Base-by-base conservation (phyloP, 2,113 vertebrate species). In the Pitta sordida region DNA sequence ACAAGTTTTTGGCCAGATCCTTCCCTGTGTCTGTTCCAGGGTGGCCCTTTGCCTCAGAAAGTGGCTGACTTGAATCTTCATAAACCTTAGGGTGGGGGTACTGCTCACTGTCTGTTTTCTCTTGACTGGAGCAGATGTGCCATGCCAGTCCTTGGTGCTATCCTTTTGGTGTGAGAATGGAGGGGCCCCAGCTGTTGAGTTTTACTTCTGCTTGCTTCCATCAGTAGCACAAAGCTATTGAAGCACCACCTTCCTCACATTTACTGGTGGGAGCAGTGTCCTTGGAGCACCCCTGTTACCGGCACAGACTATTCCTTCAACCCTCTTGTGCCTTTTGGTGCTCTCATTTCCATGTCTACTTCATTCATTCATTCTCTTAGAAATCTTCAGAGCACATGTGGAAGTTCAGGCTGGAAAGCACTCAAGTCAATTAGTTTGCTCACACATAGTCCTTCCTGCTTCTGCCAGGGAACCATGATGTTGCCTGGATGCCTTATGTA, bases 281-380 rank as follows among this genome's bases (percentile, higher is more conserved):
- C 43, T 48, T 29, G 21, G 20, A 82, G 14, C 0, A 0, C 75
- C 12, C 26, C 13, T 69, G 43, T 51, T 70, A 32, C 0, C 51
- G 58, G 22, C 29, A 30, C 46, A 63, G 51, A 23, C 13, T 10
- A 3, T 70, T 62, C 48, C 21, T 78, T n/a, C 48, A 68, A 34
- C 27, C 23, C 12, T 56, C 7, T 30, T 18, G 10, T 29, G 20
- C 16, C 39, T 87, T 85, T 67, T 76, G 49, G 53, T 71, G 52
- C 36, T 64, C 10, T 39, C 5, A 4, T 90, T 70, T 59, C 60
- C 43, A 24, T 46, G n/a, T 44, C 22, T 22, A 1, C 46, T 78
- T 48, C 7, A 8, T 49, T 59, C 16, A 1, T 67, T 77, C 15
- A 3, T 81, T 89, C 60, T 30, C 65, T 43, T 52, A 27, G 18